Evolutionary conservation across 1,140 invertebrate genomes (phyloP).

Genomic region (Tetramorium simillimum): DNA sequence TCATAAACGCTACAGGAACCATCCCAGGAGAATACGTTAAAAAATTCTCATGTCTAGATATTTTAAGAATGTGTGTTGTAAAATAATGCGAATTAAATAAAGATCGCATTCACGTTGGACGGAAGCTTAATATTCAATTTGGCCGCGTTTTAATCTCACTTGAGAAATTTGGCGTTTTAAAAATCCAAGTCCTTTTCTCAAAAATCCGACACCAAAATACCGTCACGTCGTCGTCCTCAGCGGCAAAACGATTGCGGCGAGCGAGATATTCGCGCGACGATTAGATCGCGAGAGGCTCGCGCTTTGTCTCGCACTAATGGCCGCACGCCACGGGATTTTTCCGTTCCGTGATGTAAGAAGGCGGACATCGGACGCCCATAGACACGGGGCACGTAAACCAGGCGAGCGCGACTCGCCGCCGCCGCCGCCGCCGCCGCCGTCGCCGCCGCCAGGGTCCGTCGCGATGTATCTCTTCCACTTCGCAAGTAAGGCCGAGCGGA

Average conservation of each 20-base stretch:
- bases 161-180: background rate
- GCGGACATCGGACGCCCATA: conserved; percentile 47
- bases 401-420: conserved; percentile 12
- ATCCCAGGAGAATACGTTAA: background rate
- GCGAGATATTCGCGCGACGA: conserved; percentile 51
- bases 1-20: background rate
- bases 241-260: background rate
- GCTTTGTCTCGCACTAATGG: conserved; percentile 57
- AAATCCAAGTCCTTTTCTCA: background rate
- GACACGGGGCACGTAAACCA: conserved; percentile 59
- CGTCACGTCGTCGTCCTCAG: conserved; percentile 8
- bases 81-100: background rate
- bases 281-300: conserved; percentile 55
- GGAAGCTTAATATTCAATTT: background rate
- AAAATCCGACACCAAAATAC: conserved; percentile 5
- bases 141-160: background rate
- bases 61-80: background rate
- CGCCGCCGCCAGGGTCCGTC: conserved; percentile 2
- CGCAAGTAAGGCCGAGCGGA: conserved; percentile 73
- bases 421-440: background rate
- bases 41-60: background rate
- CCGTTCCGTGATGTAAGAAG: conserved; percentile 19
- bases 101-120: background rate
- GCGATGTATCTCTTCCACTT: conserved; percentile 63
- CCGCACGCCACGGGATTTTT: conserved; percentile 56